phyloP scores from a whole-genome alignment of 2,797 vertebrate species.

The Melanotaenia pygmaea region DNA sequence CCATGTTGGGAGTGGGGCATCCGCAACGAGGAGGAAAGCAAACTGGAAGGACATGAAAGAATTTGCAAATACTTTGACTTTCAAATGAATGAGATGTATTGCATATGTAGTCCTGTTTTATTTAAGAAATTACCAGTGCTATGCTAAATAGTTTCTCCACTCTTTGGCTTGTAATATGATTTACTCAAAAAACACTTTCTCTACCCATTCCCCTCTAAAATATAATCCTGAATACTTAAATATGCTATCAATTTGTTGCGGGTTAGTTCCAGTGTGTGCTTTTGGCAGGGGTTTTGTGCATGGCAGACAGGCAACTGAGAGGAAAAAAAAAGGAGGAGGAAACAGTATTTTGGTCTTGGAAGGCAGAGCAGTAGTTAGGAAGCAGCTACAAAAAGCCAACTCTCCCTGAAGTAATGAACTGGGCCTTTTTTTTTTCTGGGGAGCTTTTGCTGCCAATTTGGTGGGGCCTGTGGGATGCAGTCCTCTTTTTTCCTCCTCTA shows the following conservation, averaged over 20 bases:
- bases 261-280: conserved; percentile 65
- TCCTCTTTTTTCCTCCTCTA: conserved; percentile 57
- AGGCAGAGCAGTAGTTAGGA: conserved; percentile 65
- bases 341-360: conserved; percentile 67
- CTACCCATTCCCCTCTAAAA: conserved; percentile 51
- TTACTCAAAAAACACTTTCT: conserved; percentile 47
- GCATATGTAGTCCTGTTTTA: conserved; percentile 59
- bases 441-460: conserved; percentile 78
- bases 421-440: conserved; percentile 46
- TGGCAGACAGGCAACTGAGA: conserved; percentile 57
- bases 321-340: conserved; percentile 18
- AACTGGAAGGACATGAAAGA: conserved; percentile 62
- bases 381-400: conserved; percentile 64
- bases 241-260: conserved; percentile 75
- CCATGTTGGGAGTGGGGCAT: conserved; percentile 28
- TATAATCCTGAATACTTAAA: conserved; percentile 67
- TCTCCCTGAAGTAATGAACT: conserved; percentile 72
- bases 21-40: conserved; percentile 44
- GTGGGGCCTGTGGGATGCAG: conserved; percentile 72
- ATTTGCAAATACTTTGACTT: conserved; percentile 53
- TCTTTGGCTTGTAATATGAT: conserved; percentile 46
- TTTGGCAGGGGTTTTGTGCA: conserved; percentile 58
- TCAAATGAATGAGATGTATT: conserved; percentile 59
- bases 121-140: conserved; percentile 49
- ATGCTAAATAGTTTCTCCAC: conserved; percentile 49